These are phyloP conservation scores for Caenorhabditis parvicauda DNA, from an alignment of 2,888 invertebrate genomes.

Conservation along the genomic window DNA sequence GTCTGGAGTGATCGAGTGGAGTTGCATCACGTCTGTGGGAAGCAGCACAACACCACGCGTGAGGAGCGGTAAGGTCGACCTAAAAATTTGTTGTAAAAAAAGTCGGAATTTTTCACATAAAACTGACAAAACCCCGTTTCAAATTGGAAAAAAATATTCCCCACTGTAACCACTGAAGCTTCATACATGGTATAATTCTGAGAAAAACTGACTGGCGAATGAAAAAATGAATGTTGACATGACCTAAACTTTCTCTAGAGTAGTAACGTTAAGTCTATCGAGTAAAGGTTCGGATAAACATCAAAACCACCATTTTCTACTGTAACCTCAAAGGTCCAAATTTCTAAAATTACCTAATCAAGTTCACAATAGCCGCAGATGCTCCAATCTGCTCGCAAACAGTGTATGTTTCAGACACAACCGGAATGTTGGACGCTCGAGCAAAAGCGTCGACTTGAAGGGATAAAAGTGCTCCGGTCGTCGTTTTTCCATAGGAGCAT, in stretches of 20 bases:
- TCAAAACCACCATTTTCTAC: too few species aligned
- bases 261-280: too few species aligned
- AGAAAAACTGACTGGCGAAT: too few species aligned
- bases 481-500: constrained; percentile 30
- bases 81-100: constrained; percentile 68
- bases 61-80: constrained; percentile 73
- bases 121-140: neutral
- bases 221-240: too few species aligned
- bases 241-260: too few species aligned
- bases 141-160: neutral
- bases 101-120: neutral
- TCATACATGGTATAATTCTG: too few species aligned
- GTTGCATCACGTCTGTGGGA: constrained; percentile 47
- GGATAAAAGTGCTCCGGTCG: constrained; percentile 34
- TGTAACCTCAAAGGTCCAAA: neutral
- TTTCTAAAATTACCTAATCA: constrained; percentile 21
- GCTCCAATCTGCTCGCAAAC: constrained; percentile 29
- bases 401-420: constrained; percentile 12
- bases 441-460: constrained; percentile 28
- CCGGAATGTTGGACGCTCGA: constrained; percentile 4
- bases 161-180: too few species aligned
- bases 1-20: constrained; percentile 48
- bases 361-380: constrained; percentile 31
- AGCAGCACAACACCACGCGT: constrained; percentile 55
- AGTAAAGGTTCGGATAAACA: too few species aligned